Conservation (phyloP, 92 coral and sea anemone species). For the Blastomussa wellsi region DNA sequence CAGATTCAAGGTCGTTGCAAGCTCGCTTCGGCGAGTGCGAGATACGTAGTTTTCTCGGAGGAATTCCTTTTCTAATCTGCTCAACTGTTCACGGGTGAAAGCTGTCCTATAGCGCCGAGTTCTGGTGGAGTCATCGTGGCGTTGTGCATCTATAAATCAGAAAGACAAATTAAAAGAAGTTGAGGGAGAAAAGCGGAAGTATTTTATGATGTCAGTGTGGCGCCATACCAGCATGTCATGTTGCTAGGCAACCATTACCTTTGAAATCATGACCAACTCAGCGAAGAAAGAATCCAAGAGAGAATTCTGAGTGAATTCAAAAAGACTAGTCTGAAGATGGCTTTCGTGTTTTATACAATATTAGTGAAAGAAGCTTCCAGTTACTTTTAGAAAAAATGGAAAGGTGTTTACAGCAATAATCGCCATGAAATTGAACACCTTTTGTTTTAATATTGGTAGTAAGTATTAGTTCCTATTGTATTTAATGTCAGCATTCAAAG, state of each 20-base stretch:
- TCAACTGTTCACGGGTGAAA: conserved; percentile 86
- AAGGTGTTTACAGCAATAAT: background rate
- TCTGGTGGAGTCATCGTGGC: conserved; percentile 61
- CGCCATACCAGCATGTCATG: background rate
- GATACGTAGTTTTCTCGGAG: conserved; percentile 88
- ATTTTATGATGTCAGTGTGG: background rate
- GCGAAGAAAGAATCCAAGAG: no score
- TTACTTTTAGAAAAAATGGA: no score
- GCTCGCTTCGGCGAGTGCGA: conserved; percentile 83
- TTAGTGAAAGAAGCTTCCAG: no score
- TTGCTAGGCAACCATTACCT: background rate
- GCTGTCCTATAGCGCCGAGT: conserved; percentile 91
- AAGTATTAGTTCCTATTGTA: background rate
- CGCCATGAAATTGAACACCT: background rate
- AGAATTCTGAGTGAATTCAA: background rate
- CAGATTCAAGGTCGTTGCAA: conserved; percentile 76
- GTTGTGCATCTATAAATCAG: conserved; percentile 21
- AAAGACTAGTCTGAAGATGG: background rate
- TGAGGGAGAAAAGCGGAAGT: background rate
- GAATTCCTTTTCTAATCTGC: conserved; percentile 86
- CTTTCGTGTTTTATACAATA: no score
- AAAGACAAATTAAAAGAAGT: background rate
- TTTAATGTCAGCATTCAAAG: background rate
- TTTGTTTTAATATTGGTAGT: background rate
- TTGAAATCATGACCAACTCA: no score